Evolutionary conservation across 1,140 invertebrate genomes (phyloP), one percentile per base, ranked within the genome.

Genomic region (Aleiodes sp.): DNA sequence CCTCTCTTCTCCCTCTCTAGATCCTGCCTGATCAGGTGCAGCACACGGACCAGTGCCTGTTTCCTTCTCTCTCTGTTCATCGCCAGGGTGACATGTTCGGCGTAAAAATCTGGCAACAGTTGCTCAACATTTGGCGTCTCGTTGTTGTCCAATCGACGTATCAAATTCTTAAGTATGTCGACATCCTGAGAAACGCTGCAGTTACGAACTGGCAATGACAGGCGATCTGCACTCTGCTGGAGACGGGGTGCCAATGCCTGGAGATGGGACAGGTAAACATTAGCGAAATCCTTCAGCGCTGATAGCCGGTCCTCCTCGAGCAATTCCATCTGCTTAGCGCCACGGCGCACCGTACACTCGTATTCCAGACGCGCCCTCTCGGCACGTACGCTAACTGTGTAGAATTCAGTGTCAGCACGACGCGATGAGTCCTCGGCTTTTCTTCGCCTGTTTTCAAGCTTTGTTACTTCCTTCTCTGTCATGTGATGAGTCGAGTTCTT

Each of bases 401-500:
- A 97, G 84, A 98, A 98, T 76, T 98, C 95, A 19, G 95, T 93
- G 82, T 98, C 96, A 24, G 95, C 92, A 80, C 96, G 94, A 75
- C 94, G 92, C 2, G 97, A 92, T 1, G 92, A 90, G 78, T 97
- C 94, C 82, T 96, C 94, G n/a, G 94, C 92, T 84, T 98, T 97
- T 71, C 92, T 90, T 76, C 94, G 91, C 77, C 97, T 96, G 66
- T 92, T 90, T 82, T 96, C 94, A 75, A 97, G 84, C 88, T 98
- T 90, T 39, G 69, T 88, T 52, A 87, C 89, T 78, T 93, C 92
- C 74, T 92, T 92, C 68, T 93, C 91, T n/a, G 88, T 88, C 60
- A 88, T 82, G 62, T 87, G 86, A 68, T 87, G 86, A 65, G 71
- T 84, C 67, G 81, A 76, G 4, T 75, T 78, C 33, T 82, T 84